Base-by-base conservation (phyloP, 2,888 invertebrate genomes). In the Autographa gamma region DNA sequence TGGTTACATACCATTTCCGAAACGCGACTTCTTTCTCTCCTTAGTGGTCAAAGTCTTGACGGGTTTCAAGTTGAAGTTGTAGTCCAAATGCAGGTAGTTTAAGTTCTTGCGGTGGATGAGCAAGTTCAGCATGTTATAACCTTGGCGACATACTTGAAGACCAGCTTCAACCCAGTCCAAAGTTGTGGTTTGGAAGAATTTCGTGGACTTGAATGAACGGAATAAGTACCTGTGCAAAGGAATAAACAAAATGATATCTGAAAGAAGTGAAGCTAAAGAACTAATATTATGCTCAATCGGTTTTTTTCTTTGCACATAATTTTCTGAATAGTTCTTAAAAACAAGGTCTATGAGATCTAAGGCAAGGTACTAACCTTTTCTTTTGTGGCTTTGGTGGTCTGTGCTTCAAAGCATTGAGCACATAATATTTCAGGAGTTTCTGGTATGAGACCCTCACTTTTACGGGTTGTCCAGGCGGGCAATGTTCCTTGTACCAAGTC, bases 151-250 rank as follows among this genome's bases (percentile, higher is more conserved):
- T 1, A 99, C 98, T 96, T 99, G 99, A 60, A 99, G 95, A 6
- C 99, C 99, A 14, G 99, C 99, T 94, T 99, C 99, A 2, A 99
- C 99, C 99, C 99, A 99, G 95, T 99, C 99, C 82, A 99, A 95
- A 0, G 99, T 99, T 0, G 99, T 99, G 0, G 99, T 99, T 97
- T 99, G 99, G 96, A 99, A 99, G 96, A 99, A 99, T 93, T 99
- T 99, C 0, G 99, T 99, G 0, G 99, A 98, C 93, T 99, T 99
- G 95, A 99, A 99, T 0, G 99, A 99, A 41, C 99, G 97, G 97
- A 99, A 99, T 60, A 99, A 95, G 89, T 99, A 99, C 72, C 97
- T 97, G 62, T 18, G 16, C 25, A n/a, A 25, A 19, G 13, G 11
- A 19, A 60, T 16, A 34, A 16, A n/a, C 59, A 14, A 32, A 19